phyloP scores from a whole-genome alignment of 30 jellyfish, hydroid and myxozoan species.

The Cassiopea andromeda region DNA sequence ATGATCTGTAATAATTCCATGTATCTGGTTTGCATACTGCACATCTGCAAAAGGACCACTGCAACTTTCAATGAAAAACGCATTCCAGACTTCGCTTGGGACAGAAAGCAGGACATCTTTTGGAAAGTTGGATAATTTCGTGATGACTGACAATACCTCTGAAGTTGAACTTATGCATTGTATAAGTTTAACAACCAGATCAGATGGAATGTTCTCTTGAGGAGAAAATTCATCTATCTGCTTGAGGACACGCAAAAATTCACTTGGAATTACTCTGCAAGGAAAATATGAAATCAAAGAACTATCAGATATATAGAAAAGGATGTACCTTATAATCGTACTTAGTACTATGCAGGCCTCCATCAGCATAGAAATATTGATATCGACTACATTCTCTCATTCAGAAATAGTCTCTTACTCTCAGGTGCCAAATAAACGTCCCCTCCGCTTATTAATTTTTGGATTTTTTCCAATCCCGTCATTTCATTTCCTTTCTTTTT shows the following conservation, averaged over 20 bases:
- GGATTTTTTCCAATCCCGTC: no score
- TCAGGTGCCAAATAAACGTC: no score
- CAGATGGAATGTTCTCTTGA: constrained; percentile 23
- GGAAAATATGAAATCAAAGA: background rate
- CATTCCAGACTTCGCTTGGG: constrained; percentile 36
- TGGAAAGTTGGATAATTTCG: constrained; percentile 14
- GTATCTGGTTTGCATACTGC: constrained; percentile 56
- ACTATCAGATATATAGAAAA: background rate
- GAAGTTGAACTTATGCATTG: constrained; percentile 7
- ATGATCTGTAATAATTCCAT: constrained; percentile 28
- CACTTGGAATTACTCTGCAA: background rate
- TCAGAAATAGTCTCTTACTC: no score
- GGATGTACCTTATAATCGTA: background rate
- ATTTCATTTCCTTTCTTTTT: no score
- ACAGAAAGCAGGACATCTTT: constrained; percentile 6
- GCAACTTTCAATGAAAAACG: constrained; percentile 23
- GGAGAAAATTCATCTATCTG: constrained; percentile 23
- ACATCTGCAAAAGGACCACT: constrained; percentile 45
- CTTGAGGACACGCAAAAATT: constrained; percentile 1
- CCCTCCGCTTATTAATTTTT: no score
- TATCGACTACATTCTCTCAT: no score
- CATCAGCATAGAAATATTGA: no score
- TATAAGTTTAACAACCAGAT: constrained; percentile 19
- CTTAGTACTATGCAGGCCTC: no score
- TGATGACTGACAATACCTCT: constrained; percentile 22